Conservation (phyloP, 2,888 invertebrate genomes). For the Stenchaetothrips biformis region DNA sequence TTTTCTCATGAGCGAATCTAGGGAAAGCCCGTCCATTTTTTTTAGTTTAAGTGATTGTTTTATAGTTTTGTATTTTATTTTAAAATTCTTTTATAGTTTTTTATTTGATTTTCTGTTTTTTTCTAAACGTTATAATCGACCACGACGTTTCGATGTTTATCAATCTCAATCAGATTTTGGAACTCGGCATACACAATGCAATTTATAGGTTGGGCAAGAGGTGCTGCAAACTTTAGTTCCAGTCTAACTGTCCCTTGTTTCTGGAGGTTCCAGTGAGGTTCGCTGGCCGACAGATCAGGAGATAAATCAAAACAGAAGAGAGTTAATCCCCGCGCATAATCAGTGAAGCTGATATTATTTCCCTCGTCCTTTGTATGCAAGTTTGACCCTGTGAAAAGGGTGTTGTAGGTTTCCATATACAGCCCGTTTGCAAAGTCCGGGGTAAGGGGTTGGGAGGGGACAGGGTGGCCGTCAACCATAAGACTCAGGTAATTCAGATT, state of each 20-base stretch:
- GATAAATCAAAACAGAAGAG: slow-evolving; percentile 40
- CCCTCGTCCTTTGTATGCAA: not conserved
- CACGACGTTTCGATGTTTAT: slow-evolving; percentile 37
- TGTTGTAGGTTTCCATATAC: slow-evolving; percentile 39
- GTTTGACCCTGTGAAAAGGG: slow-evolving; percentile 34
- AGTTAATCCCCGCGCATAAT: slow-evolving; percentile 37
- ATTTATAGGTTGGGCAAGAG: slow-evolving; percentile 36
- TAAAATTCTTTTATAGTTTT: no score
- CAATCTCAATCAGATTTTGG: slow-evolving; percentile 41
- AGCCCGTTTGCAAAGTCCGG: slow-evolving; percentile 35
- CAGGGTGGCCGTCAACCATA: slow-evolving; percentile 30
- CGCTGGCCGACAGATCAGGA: slow-evolving; percentile 38
- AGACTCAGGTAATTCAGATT: not conserved
- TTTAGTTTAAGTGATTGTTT: no score
- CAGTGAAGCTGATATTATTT: not conserved
- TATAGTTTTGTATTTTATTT: no score
- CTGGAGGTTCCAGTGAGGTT: slow-evolving; percentile 26
- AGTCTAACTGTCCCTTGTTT: no score
- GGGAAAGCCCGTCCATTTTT: no score
- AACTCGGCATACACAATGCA: slow-evolving; percentile 40
- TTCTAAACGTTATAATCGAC: slow-evolving; percentile 34
- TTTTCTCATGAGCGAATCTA: no score
- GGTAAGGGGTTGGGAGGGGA: slow-evolving; percentile 30
- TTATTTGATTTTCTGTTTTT: no score
- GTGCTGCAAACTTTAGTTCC: slow-evolving; percentile 34